Base-by-base conservation (phyloP, 1,140 invertebrate species). In the Acyrthosiphon pisum region DNA sequence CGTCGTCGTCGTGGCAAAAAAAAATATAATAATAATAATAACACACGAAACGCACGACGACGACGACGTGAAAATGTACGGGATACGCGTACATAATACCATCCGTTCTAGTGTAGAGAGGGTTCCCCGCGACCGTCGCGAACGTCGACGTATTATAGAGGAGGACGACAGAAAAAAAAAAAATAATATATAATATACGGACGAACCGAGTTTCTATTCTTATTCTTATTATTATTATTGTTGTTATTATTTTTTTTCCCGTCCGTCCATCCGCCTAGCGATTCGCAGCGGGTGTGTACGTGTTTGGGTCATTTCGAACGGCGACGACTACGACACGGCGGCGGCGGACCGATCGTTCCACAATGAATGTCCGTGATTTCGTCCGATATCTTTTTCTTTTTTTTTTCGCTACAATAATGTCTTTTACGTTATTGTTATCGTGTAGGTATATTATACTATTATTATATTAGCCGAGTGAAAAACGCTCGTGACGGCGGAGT, bases 71-170 rank as follows among this genome's bases (percentile, higher is more conserved):
- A 89, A 89, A 89, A 89, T 84, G 83, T 89, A 89, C 88, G 50
- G 88, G 48, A 89, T 89, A 89, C 88, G 88, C 88, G 88, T 56
- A 89, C 50, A 89, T 89, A 89, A 89, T 89, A 53, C 88, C n/a
- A 11, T 48, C 35, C 87, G 87, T 22, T 37, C 41, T 41, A 41
- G 37, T 44, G 4, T 46, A n/a, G 41, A n/a, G 41, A 20, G 84
- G 23, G 44, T 46, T 26, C 84, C 44, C 26, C 84, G 41, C 84
- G 41, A 35, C 84, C 41, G 37, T 44, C 83, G 44, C 44, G 44
- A 30, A 48, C 26, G 44, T 50, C 86, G 44, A 87, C 44, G 41
- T 84, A 84, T 23, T 81, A 81, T 37, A 18, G 23, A 30, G 23
- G 83, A 53, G 87, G 48, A 89, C 48, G 48, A 89, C 48, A 37